Base-by-base conservation (phyloP, 2,797 vertebrate genomes). In the Amblyopsis hoosieri region DNA sequence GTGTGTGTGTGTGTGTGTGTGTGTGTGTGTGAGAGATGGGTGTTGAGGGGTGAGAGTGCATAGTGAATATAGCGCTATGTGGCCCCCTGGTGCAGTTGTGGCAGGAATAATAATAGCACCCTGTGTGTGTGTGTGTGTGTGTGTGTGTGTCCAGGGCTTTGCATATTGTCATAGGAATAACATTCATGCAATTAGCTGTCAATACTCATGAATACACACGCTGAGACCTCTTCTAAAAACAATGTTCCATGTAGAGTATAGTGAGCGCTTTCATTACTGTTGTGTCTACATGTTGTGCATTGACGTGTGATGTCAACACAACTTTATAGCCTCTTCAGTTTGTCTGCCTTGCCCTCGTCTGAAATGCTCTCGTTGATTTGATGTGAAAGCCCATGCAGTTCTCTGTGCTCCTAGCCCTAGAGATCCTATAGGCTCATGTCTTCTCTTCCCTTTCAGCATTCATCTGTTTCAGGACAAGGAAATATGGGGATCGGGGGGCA, bases 101-200 rank as follows among this genome's bases (percentile, higher is more conserved):
- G 50, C 76, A 82, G 76, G 82, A 82, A 71, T 76, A 77, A 79
- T 82, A 76, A 88, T 75, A 71, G 67, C 79, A 60, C 72, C 70
- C 57, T 62, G 71, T 75, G 62, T 51, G 8, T 3, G 51, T 33
- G 31, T 33, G 31, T 33, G 71, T 69, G 62, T 12, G 71, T 17
- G 46, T 62, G 71, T 75, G 62, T 51, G 71, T 69, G 62, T 12
- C 17, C 33, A 66, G 15, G 58, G 19, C 67, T 71, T 58, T 62
- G 53, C 64, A 72, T 81, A 62, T 57, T 58, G 62, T 75, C 75
- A 76, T 48, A 15, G 62, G 60, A 19, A 64, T 50, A 71, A 72
- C 62, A 74, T 58, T 66, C 42, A 11, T 56, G 54, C 12, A 17
- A 57, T 67, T 15, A 23, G 19, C 19, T 2, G 2, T 23, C 19